Percentiles rank a stretch among this genome's conserved stretches.
phyloP scores from a whole-genome alignment of 2,113 vertebrate species.

The Colossoma macropomum region DNA sequence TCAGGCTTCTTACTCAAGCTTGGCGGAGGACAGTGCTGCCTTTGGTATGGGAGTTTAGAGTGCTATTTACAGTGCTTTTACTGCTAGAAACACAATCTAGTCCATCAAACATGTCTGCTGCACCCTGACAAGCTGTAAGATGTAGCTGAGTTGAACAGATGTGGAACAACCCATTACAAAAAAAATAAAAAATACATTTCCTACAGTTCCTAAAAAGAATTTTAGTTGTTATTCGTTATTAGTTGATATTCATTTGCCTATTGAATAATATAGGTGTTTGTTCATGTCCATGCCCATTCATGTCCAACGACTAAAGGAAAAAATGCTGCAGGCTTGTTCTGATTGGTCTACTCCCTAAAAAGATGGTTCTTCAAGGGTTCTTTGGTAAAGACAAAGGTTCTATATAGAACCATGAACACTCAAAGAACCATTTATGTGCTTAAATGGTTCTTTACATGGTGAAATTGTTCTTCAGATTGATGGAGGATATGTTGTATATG shows the following conservation, averaged over 20 bases:
- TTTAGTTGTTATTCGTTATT: not conserved
- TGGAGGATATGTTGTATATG: too few relatives aligned
- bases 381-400: too few relatives aligned
- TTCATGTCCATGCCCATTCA: too few relatives aligned
- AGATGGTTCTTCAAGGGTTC: too few relatives aligned
- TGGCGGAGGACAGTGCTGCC: conserved; percentile 12
- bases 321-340: too few relatives aligned
- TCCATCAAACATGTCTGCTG: conserved; percentile 25
- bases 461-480: too few relatives aligned
- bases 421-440: too few relatives aligned
- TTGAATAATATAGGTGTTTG: not conserved
- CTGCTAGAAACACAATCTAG: conserved; percentile 38
- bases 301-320: too few relatives aligned
- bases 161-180: not conserved
- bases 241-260: not conserved
- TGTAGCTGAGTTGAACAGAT: conserved; percentile 23
- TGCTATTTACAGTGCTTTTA: conserved; percentile 51
- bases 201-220: not conserved
- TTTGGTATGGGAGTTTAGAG: conserved; percentile 31
- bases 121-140: conserved; percentile 9
- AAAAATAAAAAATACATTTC: not conserved
- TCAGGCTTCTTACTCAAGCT: conserved; percentile 45
- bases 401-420: too few relatives aligned
- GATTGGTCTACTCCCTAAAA: too few relatives aligned
- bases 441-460: too few relatives aligned